These are phyloP conservation scores for Archaeoteleia sp. DNA, from an alignment of 2,888 invertebrate genomes.

Conservation along the genomic window DNA sequence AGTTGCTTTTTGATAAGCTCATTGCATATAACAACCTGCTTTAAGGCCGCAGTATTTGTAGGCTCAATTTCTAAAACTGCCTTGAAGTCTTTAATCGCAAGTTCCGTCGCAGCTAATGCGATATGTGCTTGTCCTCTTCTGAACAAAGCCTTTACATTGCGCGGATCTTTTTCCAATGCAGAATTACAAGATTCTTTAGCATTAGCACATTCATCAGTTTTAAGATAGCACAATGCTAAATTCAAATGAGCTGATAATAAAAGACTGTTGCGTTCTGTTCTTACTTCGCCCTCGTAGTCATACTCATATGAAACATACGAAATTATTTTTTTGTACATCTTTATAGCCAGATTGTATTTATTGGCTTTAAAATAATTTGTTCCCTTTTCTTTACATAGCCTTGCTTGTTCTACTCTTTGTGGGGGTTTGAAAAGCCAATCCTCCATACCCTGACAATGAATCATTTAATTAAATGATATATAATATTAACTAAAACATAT, in stretches of 20 bases:
- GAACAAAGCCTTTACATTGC: slow-evolving; percentile 93
- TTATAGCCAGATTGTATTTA: slow-evolving; percentile 86
- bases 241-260: slow-evolving; percentile 86
- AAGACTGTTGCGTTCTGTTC: slow-evolving; percentile 77
- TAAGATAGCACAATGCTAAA: slow-evolving; percentile 88
- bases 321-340: slow-evolving; percentile 89
- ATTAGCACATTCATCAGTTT: slow-evolving; percentile 82
- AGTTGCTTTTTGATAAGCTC: slow-evolving; percentile 84
- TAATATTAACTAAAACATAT: slow-evolving; percentile 13
- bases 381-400: slow-evolving; percentile 91
- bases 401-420: slow-evolving; percentile 88
- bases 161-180: slow-evolving; percentile 84
- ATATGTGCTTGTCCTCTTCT: slow-evolving; percentile 89
- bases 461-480: slow-evolving; percentile 8
- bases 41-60: slow-evolving; percentile 90
- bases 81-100: slow-evolving; percentile 87
- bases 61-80: slow-evolving; percentile 86
- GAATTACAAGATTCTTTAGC: slow-evolving; percentile 85
- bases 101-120: slow-evolving; percentile 84
- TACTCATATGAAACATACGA: slow-evolving; percentile 77
- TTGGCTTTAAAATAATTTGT: slow-evolving; percentile 90
- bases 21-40: slow-evolving; percentile 84
- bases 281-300: slow-evolving; percentile 60
- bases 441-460: slow-evolving; percentile 80
- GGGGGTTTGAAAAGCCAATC: slow-evolving; percentile 87